These are phyloP conservation scores for Pachyrhynchus sulphureomaculatus DNA, from an alignment of 1,140 invertebrate species.

Conservation along the genomic window DNA sequence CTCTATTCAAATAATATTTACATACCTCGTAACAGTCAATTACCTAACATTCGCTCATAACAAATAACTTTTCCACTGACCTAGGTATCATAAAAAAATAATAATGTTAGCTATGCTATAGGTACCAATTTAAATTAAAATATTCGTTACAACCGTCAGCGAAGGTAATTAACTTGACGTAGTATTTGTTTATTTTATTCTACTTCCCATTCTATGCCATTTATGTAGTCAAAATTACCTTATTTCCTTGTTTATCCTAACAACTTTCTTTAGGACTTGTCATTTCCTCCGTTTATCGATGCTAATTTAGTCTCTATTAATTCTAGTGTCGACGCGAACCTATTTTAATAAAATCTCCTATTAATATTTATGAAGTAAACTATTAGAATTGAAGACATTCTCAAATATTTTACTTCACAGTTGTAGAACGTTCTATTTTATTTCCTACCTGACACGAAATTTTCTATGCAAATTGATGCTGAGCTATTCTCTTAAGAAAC, in stretches of 20 bases:
- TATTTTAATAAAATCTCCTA: constrained; percentile 26
- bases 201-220: background rate
- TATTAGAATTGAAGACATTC: constrained; percentile 25
- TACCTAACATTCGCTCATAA: no score
- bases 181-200: background rate
- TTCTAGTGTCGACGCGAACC: constrained; percentile 5
- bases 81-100: no score
- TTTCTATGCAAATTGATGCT: constrained; percentile 26
- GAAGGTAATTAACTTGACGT: no score
- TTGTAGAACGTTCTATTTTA: constrained; percentile 22
- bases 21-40: no score
- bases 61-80: no score
- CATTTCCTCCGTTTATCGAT: constrained; percentile 28
- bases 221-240: constrained; percentile 2
- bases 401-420: constrained; percentile 27
- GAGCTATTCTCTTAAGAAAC: constrained; percentile 18
- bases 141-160: no score
- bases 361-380: constrained; percentile 28
- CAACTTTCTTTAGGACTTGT: constrained; percentile 18
- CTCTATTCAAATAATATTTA: no score
- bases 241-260: constrained; percentile 10
- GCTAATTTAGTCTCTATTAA: constrained; percentile 21
- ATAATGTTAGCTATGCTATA: no score
- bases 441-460: constrained; percentile 26
- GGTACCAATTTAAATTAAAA: background rate